Percentiles rank a stretch among this genome's conserved stretches.
phyloP scores from a whole-genome alignment of 2,797 vertebrate genomes.

The Eurystomus glaucurus region DNA sequence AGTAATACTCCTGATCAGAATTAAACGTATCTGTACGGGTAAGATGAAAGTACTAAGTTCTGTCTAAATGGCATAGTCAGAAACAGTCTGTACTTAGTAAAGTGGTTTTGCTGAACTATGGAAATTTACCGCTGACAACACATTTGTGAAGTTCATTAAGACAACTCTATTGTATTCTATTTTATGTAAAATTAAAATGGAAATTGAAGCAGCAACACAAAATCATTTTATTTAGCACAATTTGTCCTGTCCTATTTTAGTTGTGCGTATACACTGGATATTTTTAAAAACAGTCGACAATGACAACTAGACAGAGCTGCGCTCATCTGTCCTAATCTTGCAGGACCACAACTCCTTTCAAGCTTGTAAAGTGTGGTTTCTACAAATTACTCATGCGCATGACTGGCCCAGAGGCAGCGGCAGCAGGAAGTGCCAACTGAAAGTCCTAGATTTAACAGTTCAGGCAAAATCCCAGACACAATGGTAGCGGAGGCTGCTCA shows the following conservation, averaged over 20 bases:
- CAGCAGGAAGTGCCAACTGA: neutral
- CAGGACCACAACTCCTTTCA: neutral
- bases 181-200: neutral
- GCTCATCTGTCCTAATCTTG: neutral
- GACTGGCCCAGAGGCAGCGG: slow-evolving; percentile 1
- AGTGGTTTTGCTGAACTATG: neutral
- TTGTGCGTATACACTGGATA: neutral
- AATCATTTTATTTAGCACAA: neutral
- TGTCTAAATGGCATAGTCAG: neutral
- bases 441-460: neutral
- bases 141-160: neutral
- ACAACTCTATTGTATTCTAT: neutral
- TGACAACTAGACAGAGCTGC: neutral
- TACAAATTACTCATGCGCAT: neutral
- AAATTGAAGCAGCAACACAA: neutral
- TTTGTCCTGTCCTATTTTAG: neutral
- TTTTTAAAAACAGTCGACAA: neutral
- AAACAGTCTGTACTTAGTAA: neutral
- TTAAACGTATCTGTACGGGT: neutral
- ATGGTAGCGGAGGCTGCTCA: slow-evolving; percentile 17
- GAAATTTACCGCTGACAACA: neutral
- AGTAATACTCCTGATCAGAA: neutral
- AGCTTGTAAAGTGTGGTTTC: neutral
- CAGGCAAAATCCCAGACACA: slow-evolving; percentile 9
- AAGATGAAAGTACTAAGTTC: neutral